These are phyloP conservation scores for Pitta sordida DNA, from an alignment of 2,113 vertebrate genomes.

Conservation along the genomic window DNA sequence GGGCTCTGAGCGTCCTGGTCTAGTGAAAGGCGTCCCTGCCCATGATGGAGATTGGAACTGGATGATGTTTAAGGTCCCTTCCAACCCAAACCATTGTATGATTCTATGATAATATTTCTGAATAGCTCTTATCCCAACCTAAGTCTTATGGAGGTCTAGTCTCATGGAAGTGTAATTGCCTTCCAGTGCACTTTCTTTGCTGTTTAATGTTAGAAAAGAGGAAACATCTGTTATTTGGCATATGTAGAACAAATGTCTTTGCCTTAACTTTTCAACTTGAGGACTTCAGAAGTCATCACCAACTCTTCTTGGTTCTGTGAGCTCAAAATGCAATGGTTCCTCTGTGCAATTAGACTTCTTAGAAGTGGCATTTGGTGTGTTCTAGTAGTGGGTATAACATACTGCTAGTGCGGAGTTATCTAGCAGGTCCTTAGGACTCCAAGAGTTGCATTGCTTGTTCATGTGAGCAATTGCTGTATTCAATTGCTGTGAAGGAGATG, in stretches of 20 bases:
- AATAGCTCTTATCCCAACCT: background rate
- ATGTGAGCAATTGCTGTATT: background rate
- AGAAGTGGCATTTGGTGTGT: background rate
- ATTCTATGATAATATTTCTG: background rate
- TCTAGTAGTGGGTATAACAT: background rate
- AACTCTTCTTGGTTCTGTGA: background rate
- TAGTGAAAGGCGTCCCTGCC: background rate
- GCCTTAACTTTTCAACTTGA: background rate
- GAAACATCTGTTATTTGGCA: background rate
- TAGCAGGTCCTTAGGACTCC: background rate
- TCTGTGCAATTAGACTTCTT: background rate
- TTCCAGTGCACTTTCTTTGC: background rate
- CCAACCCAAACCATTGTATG: background rate
- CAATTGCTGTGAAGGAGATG: background rate
- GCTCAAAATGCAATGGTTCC: background rate
- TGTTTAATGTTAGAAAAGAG: background rate
- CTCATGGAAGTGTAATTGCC: background rate
- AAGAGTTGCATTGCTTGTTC: background rate
- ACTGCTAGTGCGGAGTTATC: background rate
- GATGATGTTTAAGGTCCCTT: background rate
- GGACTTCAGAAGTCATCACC: background rate
- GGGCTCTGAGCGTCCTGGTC: background rate
- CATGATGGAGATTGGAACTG: accelerated
- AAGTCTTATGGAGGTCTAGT: background rate
- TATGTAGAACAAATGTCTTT: background rate